Evolutionary conservation across 2,888 invertebrate species (phyloP).

Genomic region (Microctonus aethiopoides): DNA sequence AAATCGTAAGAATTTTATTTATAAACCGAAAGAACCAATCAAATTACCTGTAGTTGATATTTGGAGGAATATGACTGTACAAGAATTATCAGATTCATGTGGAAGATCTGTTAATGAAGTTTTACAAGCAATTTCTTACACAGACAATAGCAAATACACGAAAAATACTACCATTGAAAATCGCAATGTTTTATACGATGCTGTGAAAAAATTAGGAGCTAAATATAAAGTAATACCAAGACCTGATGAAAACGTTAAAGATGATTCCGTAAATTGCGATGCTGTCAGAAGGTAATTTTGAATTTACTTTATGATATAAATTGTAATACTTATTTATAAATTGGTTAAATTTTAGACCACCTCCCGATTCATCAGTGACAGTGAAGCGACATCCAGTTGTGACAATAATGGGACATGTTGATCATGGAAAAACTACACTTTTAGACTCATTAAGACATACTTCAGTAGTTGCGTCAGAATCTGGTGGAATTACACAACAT

Average conservation of each 20-base stretch:
- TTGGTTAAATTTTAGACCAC: conserved; percentile 66
- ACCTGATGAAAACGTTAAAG: conserved; percentile 67
- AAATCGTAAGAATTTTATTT: conserved; percentile 52
- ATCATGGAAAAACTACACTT: conserved; percentile 98
- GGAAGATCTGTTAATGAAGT: conserved; percentile 76
- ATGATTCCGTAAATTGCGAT: conserved; percentile 60
- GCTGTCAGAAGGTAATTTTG: conserved; percentile 52
- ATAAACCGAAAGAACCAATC: conserved; percentile 69
- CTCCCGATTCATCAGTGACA: conserved; percentile 74
- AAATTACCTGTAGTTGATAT: conserved; percentile 71
- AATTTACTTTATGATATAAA: conserved; percentile 3
- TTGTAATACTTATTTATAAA: background rate
- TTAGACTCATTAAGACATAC: conserved; percentile 89
- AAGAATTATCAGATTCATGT: conserved; percentile 76
- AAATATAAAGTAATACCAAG: conserved; percentile 72
- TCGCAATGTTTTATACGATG: conserved; percentile 74
- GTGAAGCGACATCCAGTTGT: conserved; percentile 90
- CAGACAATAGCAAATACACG: conserved; percentile 71
- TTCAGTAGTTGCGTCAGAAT: conserved; percentile 89
- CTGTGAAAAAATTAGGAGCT: conserved; percentile 77
- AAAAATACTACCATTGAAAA: conserved; percentile 73
- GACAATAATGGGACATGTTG: conserved; percentile 99
- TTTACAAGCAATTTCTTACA: conserved; percentile 76
- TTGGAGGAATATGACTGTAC: conserved; percentile 85
- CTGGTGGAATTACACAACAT: conserved; percentile 99